These are phyloP conservation scores for Passer montanus DNA, from an alignment of 2,113 vertebrate genomes.

Conservation along the genomic window DNA sequence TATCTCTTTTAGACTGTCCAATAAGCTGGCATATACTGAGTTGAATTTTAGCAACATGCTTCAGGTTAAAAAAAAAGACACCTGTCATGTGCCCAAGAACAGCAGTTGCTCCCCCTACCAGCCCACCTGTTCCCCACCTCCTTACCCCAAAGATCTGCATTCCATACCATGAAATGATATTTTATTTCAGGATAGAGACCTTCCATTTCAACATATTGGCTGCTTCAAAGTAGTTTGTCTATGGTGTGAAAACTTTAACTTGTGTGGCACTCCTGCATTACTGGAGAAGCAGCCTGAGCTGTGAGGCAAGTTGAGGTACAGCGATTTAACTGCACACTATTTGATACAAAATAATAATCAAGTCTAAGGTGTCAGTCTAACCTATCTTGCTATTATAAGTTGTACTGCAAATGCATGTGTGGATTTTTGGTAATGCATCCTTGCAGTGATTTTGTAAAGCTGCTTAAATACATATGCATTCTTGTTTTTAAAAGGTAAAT, in stretches of 20 bases:
- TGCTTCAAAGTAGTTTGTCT: not conserved
- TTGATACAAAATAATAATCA: not conserved
- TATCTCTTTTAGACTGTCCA: slow-evolving; percentile 31
- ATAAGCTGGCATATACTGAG: slow-evolving; percentile 22
- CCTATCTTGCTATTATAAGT: not conserved
- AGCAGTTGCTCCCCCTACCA: not conserved
- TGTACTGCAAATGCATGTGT: accelerated
- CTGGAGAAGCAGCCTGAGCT: not conserved
- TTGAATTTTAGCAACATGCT: slow-evolving; percentile 9
- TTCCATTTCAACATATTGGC: not conserved
- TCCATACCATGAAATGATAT: not conserved
- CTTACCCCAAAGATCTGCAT: not conserved
- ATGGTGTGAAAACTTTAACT: not conserved
- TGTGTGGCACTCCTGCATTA: accelerated
- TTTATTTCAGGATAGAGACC: not conserved
- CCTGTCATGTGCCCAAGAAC: not conserved
- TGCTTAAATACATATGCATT: not conserved
- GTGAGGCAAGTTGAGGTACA: not conserved
- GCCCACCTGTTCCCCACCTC: not conserved
- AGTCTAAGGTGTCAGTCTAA: not conserved
- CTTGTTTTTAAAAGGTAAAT: not conserved
- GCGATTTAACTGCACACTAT: not conserved
- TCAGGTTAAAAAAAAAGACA: not conserved
- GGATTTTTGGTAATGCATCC: not conserved
- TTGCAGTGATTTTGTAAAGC: not conserved